phyloP scores from a whole-genome alignment of 2,797 vertebrate genomes.

The Smutsia gigantea region DNA sequence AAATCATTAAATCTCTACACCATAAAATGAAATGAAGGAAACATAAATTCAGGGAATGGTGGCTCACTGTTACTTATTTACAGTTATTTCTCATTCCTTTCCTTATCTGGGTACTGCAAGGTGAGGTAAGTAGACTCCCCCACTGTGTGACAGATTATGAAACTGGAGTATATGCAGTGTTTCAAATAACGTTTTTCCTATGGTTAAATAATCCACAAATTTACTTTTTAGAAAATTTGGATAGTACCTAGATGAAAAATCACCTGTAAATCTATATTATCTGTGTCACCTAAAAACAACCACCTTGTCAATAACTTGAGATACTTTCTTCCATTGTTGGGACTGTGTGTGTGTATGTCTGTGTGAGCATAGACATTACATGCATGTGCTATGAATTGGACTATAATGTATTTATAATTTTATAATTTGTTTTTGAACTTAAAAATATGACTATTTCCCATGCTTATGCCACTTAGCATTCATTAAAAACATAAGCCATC shows the following conservation, averaged over 20 bases:
- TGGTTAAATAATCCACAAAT: not conserved
- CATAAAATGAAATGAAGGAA: not conserved
- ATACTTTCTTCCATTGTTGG: not conserved
- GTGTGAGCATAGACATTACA: not conserved
- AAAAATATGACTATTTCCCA: not conserved
- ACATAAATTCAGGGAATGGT: not conserved
- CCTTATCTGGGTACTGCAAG: not conserved
- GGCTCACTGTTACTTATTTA: not conserved
- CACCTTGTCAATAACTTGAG: not conserved
- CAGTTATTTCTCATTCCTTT: not conserved
- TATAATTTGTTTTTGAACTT: not conserved
- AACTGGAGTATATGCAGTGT: not conserved
- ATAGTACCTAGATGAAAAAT: not conserved
- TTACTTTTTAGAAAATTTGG: not conserved
- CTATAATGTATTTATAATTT: not conserved
- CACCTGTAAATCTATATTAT: not conserved
- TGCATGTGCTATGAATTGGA: not conserved
- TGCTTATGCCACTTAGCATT: not conserved
- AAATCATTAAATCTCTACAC: not conserved
- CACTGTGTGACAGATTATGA: not conserved
- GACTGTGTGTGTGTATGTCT: not conserved
- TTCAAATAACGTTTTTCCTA: not conserved
- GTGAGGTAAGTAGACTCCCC: not conserved
- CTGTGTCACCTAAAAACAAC: not conserved
- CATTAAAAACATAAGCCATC: not conserved